phyloP scores from a whole-genome alignment of 2,888 invertebrate genomes.

The Rhimphoctona megacephalus region DNA sequence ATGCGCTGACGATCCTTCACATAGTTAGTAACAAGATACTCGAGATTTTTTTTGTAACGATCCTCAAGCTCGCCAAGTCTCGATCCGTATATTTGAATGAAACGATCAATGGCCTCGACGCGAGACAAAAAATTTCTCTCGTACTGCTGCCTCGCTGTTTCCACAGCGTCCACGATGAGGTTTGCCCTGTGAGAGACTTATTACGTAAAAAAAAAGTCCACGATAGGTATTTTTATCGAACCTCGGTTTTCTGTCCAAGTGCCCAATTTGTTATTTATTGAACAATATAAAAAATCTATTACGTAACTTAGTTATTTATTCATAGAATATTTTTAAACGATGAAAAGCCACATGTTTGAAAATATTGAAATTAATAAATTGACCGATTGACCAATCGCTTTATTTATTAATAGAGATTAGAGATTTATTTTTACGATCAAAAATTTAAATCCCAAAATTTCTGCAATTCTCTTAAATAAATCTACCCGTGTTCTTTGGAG shows the following conservation, averaged over 20 bases:
- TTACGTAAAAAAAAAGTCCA: slow-evolving; percentile 20
- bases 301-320: too few relatives aligned
- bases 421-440: too few relatives aligned
- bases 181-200: slow-evolving; percentile 75
- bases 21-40: slow-evolving; percentile 59
- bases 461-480: neutral
- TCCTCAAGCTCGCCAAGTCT: slow-evolving; percentile 73
- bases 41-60: slow-evolving; percentile 70
- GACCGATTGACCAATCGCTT: too few relatives aligned
- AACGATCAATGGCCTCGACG: slow-evolving; percentile 81
- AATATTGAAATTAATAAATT: too few relatives aligned
- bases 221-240: neutral
- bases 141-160: slow-evolving; percentile 83
- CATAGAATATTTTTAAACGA: neutral
- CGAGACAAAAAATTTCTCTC: slow-evolving; percentile 82
- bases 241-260: neutral
- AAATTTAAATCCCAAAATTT: too few relatives aligned
- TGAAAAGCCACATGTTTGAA: neutral
- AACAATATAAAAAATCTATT: too few relatives aligned
- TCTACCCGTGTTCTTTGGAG: slow-evolving; percentile 84
- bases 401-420: too few relatives aligned
- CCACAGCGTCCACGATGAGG: slow-evolving; percentile 83
- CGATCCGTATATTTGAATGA: slow-evolving; percentile 80
- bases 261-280: neutral
- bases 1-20: slow-evolving; percentile 66